phyloP scores from a whole-genome alignment of 2,797 vertebrate species.

The Dendrocincla tyrannina region DNA sequence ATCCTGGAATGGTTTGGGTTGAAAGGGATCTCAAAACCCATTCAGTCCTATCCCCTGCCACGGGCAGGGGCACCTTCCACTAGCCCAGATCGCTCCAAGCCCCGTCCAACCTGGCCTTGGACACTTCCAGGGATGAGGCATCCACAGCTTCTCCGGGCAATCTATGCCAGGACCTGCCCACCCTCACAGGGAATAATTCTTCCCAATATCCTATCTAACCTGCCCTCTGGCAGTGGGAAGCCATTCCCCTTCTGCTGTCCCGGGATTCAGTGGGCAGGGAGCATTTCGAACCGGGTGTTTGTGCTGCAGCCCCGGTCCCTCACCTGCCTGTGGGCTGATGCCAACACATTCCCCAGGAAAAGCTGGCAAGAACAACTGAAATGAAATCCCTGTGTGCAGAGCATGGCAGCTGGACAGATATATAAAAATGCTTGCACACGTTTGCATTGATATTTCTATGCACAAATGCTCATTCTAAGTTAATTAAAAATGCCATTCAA shows the following conservation, averaged over 20 bases:
- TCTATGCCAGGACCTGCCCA: not conserved
- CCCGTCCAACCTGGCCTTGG: not conserved
- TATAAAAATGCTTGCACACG: not conserved
- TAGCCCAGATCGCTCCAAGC: accelerated
- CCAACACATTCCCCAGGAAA: not conserved
- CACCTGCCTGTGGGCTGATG: not conserved
- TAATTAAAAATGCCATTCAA: not conserved
- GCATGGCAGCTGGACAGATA: not conserved
- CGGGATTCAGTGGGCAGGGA: not conserved
- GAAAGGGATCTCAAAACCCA: not conserved
- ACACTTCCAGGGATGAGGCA: not conserved
- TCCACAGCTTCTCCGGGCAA: not conserved
- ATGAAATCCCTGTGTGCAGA: not conserved
- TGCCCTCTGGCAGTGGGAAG: not conserved
- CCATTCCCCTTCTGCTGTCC: not conserved
- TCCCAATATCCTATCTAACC: accelerated
- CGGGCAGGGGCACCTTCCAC: not conserved
- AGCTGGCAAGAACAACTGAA: not conserved
- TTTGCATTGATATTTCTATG: not conserved
- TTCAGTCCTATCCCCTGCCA: not conserved
- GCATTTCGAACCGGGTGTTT: not conserved
- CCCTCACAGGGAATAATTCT: not conserved
- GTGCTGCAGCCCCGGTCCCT: not conserved
- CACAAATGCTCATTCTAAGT: not conserved
- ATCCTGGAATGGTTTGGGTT: not conserved